phyloP scores from a whole-genome alignment of 2,797 vertebrate species.

The Acridotheres tristis region DNA sequence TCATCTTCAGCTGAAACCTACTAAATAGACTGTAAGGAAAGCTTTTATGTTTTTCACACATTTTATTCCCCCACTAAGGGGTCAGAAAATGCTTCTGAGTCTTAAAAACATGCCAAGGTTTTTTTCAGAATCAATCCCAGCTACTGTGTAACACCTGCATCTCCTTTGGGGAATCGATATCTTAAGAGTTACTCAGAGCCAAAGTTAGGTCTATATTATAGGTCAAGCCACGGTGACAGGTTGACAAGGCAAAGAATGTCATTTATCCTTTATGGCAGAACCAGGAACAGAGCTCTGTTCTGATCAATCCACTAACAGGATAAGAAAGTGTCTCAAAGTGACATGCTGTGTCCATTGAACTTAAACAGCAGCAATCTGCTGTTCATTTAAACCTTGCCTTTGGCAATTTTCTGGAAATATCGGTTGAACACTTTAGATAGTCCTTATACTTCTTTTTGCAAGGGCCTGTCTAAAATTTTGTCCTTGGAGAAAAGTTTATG shows the following conservation, averaged over 20 bases:
- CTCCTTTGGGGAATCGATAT: slow-evolving; percentile 24
- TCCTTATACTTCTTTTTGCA: not conserved
- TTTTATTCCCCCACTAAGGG: slow-evolving; percentile 4
- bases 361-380: slow-evolving; percentile 24
- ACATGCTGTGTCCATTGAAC: slow-evolving; percentile 38
- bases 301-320: slow-evolving; percentile 23
- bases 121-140: slow-evolving; percentile 14
- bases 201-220: slow-evolving; percentile 42
- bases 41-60: slow-evolving; percentile 10
- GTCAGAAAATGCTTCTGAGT: slow-evolving; percentile 1
- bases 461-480: not conserved
- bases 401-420: slow-evolving; percentile 29
- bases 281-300: not conserved
- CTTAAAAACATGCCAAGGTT: not conserved
- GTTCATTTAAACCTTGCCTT: slow-evolving; percentile 42
- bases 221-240: not conserved
- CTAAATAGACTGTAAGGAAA: slow-evolving; percentile 27
- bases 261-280: slow-evolving; percentile 20
- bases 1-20: not conserved
- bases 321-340: slow-evolving; percentile 35
- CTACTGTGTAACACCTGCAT: not conserved
- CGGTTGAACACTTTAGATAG: not conserved
- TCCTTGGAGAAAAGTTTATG: not conserved
- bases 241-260: slow-evolving; percentile 22
- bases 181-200: slow-evolving; percentile 18